A percentile compares a stretch with the other conserved stretches of the same genome.
Conservation (phyloP, 2,113 vertebrate species). For the Balaenoptera acutorostrata region DNA sequence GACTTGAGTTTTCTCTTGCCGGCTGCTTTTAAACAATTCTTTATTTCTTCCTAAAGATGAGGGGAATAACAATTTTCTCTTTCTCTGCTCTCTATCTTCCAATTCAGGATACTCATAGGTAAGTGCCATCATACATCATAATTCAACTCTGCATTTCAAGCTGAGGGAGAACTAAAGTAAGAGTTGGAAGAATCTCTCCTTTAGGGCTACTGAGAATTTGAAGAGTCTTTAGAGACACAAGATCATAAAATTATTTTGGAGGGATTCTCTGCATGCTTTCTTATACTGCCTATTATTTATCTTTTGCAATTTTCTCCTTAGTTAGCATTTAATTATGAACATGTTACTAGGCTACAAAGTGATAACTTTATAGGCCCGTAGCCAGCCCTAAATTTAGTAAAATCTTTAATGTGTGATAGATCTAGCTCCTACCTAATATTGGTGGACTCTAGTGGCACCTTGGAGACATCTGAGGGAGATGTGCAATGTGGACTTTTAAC, state of each 20-base stretch:
- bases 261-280: not conserved
- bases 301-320: not conserved
- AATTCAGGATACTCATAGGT: not conserved
- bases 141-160: not conserved
- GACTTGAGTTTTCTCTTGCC: not conserved
- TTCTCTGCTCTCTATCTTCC: not conserved
- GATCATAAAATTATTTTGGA: not conserved
- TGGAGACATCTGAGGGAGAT: not conserved
- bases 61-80: not conserved
- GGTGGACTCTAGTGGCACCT: not conserved
- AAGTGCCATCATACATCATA: not conserved
- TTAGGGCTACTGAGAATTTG: not conserved
- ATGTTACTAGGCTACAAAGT: not conserved
- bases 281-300: not conserved
- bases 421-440: not conserved
- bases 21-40: slow-evolving; percentile 35
- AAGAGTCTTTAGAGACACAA: not conserved
- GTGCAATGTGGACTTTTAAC: not conserved
- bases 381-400: not conserved
- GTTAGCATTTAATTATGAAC: not conserved
- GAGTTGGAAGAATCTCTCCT: not conserved
- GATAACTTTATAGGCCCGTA: not conserved
- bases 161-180: not conserved
- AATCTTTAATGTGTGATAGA: not conserved
- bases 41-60: not conserved